phyloP scores from a whole-genome alignment of 2,888 invertebrate genomes.

The Drosophila glabriapex region DNA sequence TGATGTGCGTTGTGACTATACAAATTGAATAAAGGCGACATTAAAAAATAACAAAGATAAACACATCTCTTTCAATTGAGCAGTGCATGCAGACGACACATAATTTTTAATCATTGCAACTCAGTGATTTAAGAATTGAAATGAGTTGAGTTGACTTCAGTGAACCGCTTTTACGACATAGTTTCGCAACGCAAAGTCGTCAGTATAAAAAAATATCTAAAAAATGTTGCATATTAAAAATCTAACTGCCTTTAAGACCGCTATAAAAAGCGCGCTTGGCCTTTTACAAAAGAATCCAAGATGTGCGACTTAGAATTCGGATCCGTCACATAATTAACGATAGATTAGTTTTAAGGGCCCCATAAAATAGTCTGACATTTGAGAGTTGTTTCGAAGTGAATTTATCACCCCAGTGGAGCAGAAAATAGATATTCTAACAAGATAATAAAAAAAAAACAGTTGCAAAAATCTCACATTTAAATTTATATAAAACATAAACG shows the following conservation, averaged over 20 bases:
- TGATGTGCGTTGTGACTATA: neutral
- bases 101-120: neutral
- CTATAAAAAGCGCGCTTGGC: neutral
- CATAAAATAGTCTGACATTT: neutral
- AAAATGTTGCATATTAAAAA: neutral
- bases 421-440: neutral
- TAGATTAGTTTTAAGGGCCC: neutral
- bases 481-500: neutral
- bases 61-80: neutral
- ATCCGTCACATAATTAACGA: neutral
- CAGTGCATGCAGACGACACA: neutral
- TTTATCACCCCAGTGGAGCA: neutral
- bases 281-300: neutral
- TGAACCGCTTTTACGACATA: neutral
- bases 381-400: neutral
- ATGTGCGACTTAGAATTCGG: neutral
- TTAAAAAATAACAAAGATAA: slow-evolving; percentile 1
- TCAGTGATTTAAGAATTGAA: neutral
- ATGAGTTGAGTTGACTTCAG: neutral
- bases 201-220: neutral
- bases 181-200: neutral
- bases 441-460: neutral
- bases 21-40: neutral
- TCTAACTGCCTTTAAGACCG: neutral
- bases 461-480: neutral